Evolutionary conservation across 30 jellyfish, hydroid and myxozoan genomes (phyloP), one percentile per base, ranked within the genome.

Genomic region (Haliclystus octoradiatus): DNA sequence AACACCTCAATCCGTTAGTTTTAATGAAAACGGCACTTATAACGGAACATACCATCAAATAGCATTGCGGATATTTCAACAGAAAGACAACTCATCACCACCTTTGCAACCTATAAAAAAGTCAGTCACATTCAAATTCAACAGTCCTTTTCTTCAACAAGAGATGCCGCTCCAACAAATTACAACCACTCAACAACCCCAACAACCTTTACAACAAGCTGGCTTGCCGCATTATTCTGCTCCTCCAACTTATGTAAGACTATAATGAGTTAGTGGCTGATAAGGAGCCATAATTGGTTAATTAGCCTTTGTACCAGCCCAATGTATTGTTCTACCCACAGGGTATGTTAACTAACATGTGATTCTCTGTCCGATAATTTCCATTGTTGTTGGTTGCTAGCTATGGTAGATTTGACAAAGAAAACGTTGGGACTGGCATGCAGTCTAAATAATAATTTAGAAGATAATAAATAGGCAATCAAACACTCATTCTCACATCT

Each of bases 1-100:
- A 67, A n/a, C 2, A 19, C 93, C 96, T 9, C 57, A 40, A 60
- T 63, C 93, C 2, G 62, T 23, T 50, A 85, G 96, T 63, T 85
- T 85, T 64, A 89, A 78, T 35, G 80, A 35, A 23, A 49, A 68
- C 9, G 96, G 93, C 1, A 13, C 5, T 14, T 85, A 85, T 77
- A 65, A 34, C 49, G 96, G 96, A 2, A 52, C 28, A 7, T 85
- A 85, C 81, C 96, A 85, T 64, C 62, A 70, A 35, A 64, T 77
- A 4, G 88, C 94, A 12, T 23, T 81, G 72, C 32, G 31, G 31
- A 82, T 83, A 24, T 31, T 73, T 12, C 27, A 23, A 34, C 75
- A 25, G 40, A 53, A 52, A 32, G 75, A 30, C 57, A 5, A 40
- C 14, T 40, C 14, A 40, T 19, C 57, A 40, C 19, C 14, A 19